Evolutionary conservation across 1,140 invertebrate species (phyloP).

Genomic region (Hesperophylax magnus): DNA sequence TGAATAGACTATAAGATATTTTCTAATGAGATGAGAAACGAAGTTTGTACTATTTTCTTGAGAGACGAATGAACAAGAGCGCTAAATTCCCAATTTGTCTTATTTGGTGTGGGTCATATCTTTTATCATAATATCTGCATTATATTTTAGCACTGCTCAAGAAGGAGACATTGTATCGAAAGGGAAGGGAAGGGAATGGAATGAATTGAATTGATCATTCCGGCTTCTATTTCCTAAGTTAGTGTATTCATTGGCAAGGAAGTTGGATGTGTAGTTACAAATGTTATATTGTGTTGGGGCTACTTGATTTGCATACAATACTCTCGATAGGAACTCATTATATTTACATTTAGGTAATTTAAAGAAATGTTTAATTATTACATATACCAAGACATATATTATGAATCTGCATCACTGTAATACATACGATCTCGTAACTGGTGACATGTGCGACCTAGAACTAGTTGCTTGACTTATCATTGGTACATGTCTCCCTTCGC

Average conservation of each 20-base stretch:
- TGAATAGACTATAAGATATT: conserved; percentile 39
- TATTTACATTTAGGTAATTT: conserved; percentile 14
- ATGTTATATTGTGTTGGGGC: background rate
- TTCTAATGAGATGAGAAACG: background rate
- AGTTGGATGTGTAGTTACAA: background rate
- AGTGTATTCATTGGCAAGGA: too few relatives aligned
- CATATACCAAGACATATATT: background rate
- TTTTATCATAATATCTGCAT: conserved; percentile 19
- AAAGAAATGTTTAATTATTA: conserved; percentile 8
- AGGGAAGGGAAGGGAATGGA: background rate
- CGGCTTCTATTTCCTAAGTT: too few relatives aligned
- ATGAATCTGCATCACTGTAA: background rate
- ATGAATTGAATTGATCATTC: too few relatives aligned
- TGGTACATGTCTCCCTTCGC: too few relatives aligned
- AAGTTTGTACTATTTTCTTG: conserved; percentile 35
- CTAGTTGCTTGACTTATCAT: background rate
- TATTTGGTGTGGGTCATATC: conserved; percentile 30
- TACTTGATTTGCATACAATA: background rate
- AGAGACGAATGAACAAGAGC: conserved; percentile 24
- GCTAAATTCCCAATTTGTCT: background rate
- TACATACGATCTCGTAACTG: background rate
- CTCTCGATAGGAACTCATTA: conserved; percentile 7
- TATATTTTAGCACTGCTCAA: background rate
- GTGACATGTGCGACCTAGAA: background rate
- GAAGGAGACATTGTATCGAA: background rate